Evolutionary conservation across 2,797 vertebrate species (phyloP).

Genomic region (Sebastes elongatus): DNA sequence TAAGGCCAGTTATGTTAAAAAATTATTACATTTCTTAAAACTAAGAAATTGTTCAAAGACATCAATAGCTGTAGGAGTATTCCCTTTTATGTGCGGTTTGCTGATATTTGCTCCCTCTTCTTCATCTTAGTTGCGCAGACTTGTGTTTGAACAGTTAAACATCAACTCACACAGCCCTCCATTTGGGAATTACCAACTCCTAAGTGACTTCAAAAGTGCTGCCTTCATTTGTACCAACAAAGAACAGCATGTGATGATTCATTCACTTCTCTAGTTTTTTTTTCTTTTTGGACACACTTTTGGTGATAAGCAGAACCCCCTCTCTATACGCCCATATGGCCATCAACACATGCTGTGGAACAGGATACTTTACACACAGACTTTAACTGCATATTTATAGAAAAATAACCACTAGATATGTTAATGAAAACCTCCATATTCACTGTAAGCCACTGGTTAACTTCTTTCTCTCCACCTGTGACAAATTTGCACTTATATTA

Average conservation of each 20-base stretch:
- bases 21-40: neutral
- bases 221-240: conserved; percentile 56
- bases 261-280: conserved; percentile 30
- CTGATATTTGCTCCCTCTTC: conserved; percentile 40
- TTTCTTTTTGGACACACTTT: conserved; percentile 44
- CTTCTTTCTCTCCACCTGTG: neutral
- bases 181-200: conserved; percentile 53
- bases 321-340: conserved; percentile 49
- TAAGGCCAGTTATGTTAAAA: neutral
- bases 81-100: conserved; percentile 35
- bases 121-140: conserved; percentile 36
- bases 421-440: neutral
- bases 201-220: conserved; percentile 57
- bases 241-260: conserved; percentile 65
- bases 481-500: neutral
- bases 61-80: conserved; percentile 27
- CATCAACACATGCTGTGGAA: conserved; percentile 45
- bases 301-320: conserved; percentile 23
- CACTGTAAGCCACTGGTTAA: neutral
- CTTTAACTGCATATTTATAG: conserved; percentile 14
- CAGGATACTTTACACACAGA: conserved; percentile 16
- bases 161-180: conserved; percentile 48
- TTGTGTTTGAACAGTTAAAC: conserved; percentile 62
- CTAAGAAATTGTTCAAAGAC: conserved; percentile 20
- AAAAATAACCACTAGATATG: neutral